phyloP scores from a whole-genome alignment of 2,888 invertebrate species.

The Drosophila mimetica region DNA sequence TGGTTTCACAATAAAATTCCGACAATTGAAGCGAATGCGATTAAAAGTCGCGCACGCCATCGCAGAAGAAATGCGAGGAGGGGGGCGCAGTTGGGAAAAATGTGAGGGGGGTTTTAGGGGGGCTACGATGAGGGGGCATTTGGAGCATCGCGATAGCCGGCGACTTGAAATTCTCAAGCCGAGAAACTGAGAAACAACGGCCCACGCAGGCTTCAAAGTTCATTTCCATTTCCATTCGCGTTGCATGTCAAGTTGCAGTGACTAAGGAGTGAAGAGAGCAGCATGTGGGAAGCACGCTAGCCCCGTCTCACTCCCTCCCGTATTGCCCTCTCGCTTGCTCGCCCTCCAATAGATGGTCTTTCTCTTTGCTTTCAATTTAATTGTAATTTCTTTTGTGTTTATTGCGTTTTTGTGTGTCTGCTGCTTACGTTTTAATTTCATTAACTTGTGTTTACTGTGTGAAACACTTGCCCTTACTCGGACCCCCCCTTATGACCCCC shows the following conservation, averaged over 20 bases:
- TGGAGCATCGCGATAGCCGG: conserved; percentile 74
- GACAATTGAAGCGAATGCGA: conserved; percentile 80
- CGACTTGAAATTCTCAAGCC: conserved; percentile 37
- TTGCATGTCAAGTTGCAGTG: conserved; percentile 64
- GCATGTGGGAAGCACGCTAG: background rate
- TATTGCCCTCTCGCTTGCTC: background rate
- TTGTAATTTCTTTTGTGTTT: conserved; percentile 80
- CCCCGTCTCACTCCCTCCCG: conserved; percentile 38
- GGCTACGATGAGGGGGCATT: conserved; percentile 43
- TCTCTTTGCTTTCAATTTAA: conserved; percentile 73
- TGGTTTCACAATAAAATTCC: conserved; percentile 78
- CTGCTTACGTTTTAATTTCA: conserved; percentile 79
- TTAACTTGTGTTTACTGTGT: conserved; percentile 77
- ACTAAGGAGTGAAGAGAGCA: background rate
- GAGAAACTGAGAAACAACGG: conserved; percentile 36
- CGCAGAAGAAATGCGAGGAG: conserved; percentile 7
- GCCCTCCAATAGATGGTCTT: conserved; percentile 31
- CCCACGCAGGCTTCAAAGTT: conserved; percentile 72
- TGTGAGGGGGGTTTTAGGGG: background rate
- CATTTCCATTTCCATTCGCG: conserved; percentile 78
- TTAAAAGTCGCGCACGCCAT: conserved; percentile 76
- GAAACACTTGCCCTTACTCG: conserved; percentile 63
- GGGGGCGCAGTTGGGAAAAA: background rate
- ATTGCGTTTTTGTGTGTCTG: conserved; percentile 68
- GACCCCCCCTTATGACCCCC: background rate